Conservation (phyloP, 2,797 vertebrate species). For the Pangasius krempfi region DNA sequence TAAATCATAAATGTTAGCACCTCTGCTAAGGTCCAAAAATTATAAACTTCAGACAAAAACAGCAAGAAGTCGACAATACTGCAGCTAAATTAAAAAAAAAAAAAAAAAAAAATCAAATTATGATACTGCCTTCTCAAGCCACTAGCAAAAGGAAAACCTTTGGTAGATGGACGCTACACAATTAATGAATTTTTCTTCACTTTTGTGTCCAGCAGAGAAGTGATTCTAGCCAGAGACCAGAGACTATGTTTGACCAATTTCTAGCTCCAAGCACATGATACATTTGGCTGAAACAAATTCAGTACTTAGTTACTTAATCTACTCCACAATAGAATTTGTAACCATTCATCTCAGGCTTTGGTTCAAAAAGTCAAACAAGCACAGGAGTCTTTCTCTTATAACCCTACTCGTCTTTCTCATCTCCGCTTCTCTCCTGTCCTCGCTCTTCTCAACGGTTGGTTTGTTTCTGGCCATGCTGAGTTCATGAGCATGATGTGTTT, state of each 20-base stretch:
- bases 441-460: conserved; percentile 31
- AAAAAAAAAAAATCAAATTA: background rate
- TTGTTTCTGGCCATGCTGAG: conserved; percentile 45
- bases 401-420: background rate
- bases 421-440: conserved; percentile 5
- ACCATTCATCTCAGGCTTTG: background rate
- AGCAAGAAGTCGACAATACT: background rate
- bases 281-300: background rate
- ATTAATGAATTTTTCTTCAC: background rate
- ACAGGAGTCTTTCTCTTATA: background rate
- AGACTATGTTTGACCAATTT: background rate
- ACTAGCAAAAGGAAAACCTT: background rate
- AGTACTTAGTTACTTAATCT: background rate
- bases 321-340: background rate
- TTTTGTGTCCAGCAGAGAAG: background rate
- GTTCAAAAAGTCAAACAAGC: conserved; percentile 6
- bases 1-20: background rate
- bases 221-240: background rate
- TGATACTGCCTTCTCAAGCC: background rate
- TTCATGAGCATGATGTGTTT: conserved; percentile 56
- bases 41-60: background rate
- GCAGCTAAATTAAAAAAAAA: background rate
- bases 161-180: background rate
- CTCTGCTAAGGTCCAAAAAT: background rate
- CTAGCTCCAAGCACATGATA: background rate